phyloP scores from a whole-genome alignment of 1,140 invertebrate species.

The Pseudobourletiella spinata region DNA sequence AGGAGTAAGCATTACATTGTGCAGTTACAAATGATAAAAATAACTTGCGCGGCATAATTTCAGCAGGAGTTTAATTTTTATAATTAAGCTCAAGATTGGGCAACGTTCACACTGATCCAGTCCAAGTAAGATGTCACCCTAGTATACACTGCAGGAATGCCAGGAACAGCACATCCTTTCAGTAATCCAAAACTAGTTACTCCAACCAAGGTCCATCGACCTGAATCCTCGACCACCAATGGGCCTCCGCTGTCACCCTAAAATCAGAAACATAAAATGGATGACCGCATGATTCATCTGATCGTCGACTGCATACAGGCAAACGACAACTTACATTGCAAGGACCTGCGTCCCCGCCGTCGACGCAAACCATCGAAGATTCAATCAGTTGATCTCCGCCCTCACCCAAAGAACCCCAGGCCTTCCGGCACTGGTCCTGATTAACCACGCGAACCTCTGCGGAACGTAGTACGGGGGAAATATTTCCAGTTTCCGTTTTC shows the following conservation, averaged over 20 bases:
- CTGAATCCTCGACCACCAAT: slow-evolving; percentile 11
- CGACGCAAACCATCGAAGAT: slow-evolving; percentile 16
- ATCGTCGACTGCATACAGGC: neutral
- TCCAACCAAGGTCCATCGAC: slow-evolving; percentile 19
- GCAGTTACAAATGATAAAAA: no score
- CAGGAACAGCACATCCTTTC: slow-evolving; percentile 23
- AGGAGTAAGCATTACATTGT: no score
- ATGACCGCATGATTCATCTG: neutral
- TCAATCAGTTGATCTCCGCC: slow-evolving; percentile 20
- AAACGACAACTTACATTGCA: slow-evolving; percentile 28
- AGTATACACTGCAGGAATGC: slow-evolving; percentile 24
- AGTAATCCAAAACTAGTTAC: slow-evolving; percentile 29
- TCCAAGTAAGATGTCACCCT: slow-evolving; percentile 23
- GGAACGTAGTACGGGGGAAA: slow-evolving; percentile 27
- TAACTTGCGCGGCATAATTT: no score
- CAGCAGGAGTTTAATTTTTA: no score
- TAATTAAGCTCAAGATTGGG: neutral
- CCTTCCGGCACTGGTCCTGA: slow-evolving; percentile 10
- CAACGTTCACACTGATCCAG: slow-evolving; percentile 28
- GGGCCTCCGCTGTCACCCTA: slow-evolving; percentile 30
- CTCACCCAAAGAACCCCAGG: slow-evolving; percentile 17
- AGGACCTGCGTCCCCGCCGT: slow-evolving; percentile 19
- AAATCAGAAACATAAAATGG: neutral
- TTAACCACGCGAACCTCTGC: slow-evolving; percentile 14
- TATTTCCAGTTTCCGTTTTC: slow-evolving; percentile 16